Evolutionary conservation across 2,888 invertebrate species (phyloP), one percentile per base, ranked within the genome.

Genomic region (Diarsia mendica): DNA sequence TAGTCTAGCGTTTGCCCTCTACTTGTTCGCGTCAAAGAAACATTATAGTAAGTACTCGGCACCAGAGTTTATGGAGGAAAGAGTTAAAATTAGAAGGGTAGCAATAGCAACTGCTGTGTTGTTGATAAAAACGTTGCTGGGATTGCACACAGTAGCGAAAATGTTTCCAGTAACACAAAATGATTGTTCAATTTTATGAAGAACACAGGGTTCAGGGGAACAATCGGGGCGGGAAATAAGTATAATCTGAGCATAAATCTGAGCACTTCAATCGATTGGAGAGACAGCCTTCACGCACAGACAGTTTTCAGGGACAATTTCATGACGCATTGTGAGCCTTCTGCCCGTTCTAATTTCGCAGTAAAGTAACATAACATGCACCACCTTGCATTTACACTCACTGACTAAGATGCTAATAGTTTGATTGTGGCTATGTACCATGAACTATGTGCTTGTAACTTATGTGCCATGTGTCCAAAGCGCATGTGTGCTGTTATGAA

Each of bases 321-420:
- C 18, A 33, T 51, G 44, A 51, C 51, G 20, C 46, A 28, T 75
- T 23, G 15, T 77, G 69, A 33, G 18, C 63, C 81, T 81, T 81
- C 81, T 81, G 67, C 1, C 11, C 39, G 67, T 70, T 71, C 58
- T 64, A 46, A 49, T 64, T 82, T 63, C 33, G 86, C 86, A 86
- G 87, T 89, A 88, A 85, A 84, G 76, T 82, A 75, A 85, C 85
- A 76, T 82, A 76, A 79, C 75, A 85, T 80, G 79, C 66, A 75
- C 85, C 72, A 79, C 67, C 78, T 67, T 75, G 71, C 78, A 72
- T 78, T 75, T 86, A 83, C 87, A 81, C 75, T 69, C 80, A 77
- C 79, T n/a, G n/a, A n/a, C n/a, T n/a, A 88, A 92, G 91, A 86
- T 85, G 87, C 76, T 86, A 88, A 89, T 90, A 82, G 79, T 79